Conservation (phyloP, 2,113 vertebrate species). For the Rhea pennata region DNA sequence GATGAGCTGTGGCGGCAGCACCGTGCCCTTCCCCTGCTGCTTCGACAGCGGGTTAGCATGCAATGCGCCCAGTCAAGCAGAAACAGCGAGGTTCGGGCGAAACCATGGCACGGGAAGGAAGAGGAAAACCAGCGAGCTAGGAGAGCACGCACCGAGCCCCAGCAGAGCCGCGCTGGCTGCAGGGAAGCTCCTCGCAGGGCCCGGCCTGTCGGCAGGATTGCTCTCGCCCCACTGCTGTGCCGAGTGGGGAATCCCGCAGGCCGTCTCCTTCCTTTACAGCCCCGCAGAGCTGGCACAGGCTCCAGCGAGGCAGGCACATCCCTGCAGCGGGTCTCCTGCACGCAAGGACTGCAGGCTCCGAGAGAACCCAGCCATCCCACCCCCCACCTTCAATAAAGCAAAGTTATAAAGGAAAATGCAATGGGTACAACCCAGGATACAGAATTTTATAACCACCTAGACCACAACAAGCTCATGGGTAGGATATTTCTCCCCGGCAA, state of each 20-base stretch:
- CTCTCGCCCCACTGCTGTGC: too few species aligned
- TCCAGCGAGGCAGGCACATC: not conserved
- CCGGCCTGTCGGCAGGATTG: too few species aligned
- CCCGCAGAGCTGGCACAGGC: too few species aligned
- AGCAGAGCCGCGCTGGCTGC: not conserved
- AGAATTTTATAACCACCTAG: not conserved
- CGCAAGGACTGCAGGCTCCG: fast-evolving
- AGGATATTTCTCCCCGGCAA: too few species aligned
- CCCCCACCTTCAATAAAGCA: not conserved
- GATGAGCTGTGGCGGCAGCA: not conserved
- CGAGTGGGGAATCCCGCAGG: too few species aligned
- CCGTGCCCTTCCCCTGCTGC: conserved; percentile 21
- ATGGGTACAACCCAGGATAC: not conserved
- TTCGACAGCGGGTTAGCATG: not conserved
- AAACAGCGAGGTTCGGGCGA: not conserved
- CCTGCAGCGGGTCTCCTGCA: not conserved
- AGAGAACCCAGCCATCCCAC: not conserved
- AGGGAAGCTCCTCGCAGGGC: too few species aligned
- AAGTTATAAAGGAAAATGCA: not conserved
- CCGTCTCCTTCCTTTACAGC: not conserved
- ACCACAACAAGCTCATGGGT: not conserved
- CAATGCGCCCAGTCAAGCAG: not conserved
- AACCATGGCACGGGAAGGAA: not conserved
- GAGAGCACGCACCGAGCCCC: not conserved
- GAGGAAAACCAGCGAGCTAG: not conserved